Base-by-base conservation (phyloP, 2,797 vertebrate species). In the Ctenopoma kingsleyae region DNA sequence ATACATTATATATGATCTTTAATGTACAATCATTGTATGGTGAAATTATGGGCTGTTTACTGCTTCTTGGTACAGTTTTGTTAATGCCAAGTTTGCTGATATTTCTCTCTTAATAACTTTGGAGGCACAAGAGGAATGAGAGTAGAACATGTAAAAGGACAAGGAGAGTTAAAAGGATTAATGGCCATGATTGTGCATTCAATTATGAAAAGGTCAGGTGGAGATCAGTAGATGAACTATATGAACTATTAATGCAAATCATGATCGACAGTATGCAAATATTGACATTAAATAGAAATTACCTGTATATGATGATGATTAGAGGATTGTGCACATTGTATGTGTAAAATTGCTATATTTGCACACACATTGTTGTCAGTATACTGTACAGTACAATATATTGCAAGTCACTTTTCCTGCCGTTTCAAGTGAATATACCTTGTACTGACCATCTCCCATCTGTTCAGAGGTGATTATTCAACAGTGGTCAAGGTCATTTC, bases 191-290 rank as follows among this genome's bases (percentile, higher is more conserved):
- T 74, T 80, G 25, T 40, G 51, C 8, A 50, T 80, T 79, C 71
- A 50, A 76, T 86, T 69, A 57, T 69, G 32, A 69, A 85, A 87
- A 87, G 77, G 82, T 91, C 84, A 80, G 56, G 47, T 51, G 49
- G 63, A 76, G 62, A 81, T 63, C 54, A 74, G 46, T 23, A 48
- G 20, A 72, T 52, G 19, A 63, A 27, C 66, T 62, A 16, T 64
- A 63, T 57, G 60, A 81, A 69, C 54, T 71, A 50, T 59, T 67
- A 53, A 65, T 80, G 38, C 23, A 62, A 62, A 82, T 73, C 43
- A 54, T 43, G 35, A 75, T 67, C 49, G 51, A 59, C 59, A 53
- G 20, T 63, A 81, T 86, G 76, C 55, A 71, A 80, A 87, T 71
- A 65, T 19, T 80, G 67, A 25, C 50, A 74, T 86, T 76, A 66